Base-by-base conservation (phyloP, 2,888 invertebrate genomes). In the Dioctria rufipes region DNA sequence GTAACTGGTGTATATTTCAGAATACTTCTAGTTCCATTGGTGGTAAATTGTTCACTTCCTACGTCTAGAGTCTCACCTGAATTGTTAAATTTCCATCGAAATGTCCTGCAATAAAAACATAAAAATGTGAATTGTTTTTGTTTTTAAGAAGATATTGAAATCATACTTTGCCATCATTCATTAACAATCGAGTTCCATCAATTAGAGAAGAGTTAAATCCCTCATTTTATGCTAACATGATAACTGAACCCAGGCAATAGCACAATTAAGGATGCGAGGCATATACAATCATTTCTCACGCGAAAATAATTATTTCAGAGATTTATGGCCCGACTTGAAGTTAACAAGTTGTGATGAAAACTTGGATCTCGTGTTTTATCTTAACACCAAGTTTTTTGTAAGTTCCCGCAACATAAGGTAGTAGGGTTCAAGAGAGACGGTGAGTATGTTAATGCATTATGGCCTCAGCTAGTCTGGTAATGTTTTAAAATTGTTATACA, bases 41-140 rank as follows among this genome's bases (percentile, higher is more conserved):
- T 93, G 85, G 94, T 93, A 90, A 93, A 95, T 82, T 94, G 90
- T 87, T 94, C 95, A 66, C 94, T 92, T 73, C 94, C 93, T 81
- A 96, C 94, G 89, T 96, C 95, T 83, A 95, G 90, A 71, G 95
- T 95, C 90, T 96, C 96, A 3, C 96, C 96, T 9, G 96, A 96
- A 90, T 96, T 96, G 91, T 97, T 97, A 91, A 97, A 96, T 91
- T 96, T 96, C 97, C 97, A 97, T 85, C 95, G 94, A 91, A 97
- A 97, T 87, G 93, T 93, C 85, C 95, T 94, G 80, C 39, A 80
- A 79, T 43, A 46, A 5, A 60, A 69, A 69, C 11, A 60, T 40
- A 60, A 13, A 40, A 58, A 46, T 11, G 60, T 75, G 60, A n/a
- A n/a, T n/a, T n/a, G n/a, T n/a, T n/a, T n/a, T n/a, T 49, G 61